Evolutionary conservation across 2,113 vertebrate species (phyloP).

Genomic region (Emydocephalus ijimae): DNA sequence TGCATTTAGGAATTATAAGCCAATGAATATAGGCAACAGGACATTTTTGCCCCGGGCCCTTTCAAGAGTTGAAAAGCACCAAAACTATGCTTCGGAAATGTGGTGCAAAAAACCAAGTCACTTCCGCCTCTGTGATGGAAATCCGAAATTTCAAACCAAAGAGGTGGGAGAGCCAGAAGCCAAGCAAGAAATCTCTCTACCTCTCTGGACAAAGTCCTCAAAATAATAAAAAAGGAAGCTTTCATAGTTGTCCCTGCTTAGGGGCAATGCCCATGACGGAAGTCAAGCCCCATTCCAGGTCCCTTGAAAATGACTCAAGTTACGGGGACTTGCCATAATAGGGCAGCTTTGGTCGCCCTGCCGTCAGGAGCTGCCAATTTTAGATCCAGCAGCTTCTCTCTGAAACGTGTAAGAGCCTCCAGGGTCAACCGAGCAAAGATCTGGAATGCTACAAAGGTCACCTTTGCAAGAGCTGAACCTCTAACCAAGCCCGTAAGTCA

Average conservation of each 20-base stretch:
- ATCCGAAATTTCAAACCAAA: background rate
- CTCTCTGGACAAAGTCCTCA: background rate
- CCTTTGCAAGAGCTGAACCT: background rate
- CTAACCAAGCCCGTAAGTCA: fast-evolving
- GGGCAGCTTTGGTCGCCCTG: too few species aligned
- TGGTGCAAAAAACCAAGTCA: too few species aligned
- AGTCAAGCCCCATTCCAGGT: background rate
- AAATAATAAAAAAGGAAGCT: background rate
- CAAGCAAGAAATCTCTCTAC: background rate
- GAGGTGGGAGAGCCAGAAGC: background rate
- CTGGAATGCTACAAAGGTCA: background rate
- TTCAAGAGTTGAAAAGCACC: background rate
- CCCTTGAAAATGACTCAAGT: background rate
- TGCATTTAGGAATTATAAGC: background rate
- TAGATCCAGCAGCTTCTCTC: too few species aligned
- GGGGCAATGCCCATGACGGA: background rate
- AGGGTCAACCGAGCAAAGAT: background rate
- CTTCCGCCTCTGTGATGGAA: background rate
- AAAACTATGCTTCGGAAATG: background rate
- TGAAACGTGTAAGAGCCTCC: too few species aligned
- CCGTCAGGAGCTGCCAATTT: background rate
- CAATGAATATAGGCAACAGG: background rate
- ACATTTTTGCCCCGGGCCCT: background rate
- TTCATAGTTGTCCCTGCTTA: background rate
- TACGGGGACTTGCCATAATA: background rate